Evolutionary conservation across 1,140 invertebrate species (phyloP).

Genomic region (Calliphora vicina): DNA sequence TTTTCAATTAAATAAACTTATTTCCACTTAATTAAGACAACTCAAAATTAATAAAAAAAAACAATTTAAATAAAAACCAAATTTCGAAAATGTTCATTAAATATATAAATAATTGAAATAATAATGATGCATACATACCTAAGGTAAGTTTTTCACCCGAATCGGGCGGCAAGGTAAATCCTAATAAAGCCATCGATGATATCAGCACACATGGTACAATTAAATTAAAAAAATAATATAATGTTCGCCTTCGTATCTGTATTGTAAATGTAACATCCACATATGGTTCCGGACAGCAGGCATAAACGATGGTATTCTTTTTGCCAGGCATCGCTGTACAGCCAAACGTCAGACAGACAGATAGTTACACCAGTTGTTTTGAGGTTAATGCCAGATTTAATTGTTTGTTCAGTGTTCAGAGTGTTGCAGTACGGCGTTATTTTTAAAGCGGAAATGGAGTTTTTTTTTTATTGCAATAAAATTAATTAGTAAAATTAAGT

Average conservation of each 20-base stretch:
- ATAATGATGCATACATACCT: conserved; percentile 74
- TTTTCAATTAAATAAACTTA: neutral
- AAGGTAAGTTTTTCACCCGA: conserved; percentile 98
- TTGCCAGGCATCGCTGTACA: conserved; percentile 82
- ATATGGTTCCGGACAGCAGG: conserved; percentile 91
- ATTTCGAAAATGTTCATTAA: neutral
- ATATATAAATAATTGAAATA: conserved; percentile 10
- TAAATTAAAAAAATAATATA: conserved; percentile 99
- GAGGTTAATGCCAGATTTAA: neutral
- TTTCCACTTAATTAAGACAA: neutral
- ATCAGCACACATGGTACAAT: conserved; percentile 99
- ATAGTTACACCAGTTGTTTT: neutral
- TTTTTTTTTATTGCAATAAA: conserved; percentile 22
- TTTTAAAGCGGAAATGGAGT: conserved; percentile 10
- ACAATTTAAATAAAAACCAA: neutral
- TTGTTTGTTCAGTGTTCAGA: neutral
- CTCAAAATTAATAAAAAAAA: conserved; percentile 3
- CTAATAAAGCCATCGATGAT: conserved; percentile 96
- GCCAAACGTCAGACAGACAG: conserved; percentile 22
- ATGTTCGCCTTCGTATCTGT: conserved; percentile 92
- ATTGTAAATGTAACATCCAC: conserved; percentile 98
- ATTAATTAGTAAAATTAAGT: conserved; percentile 34
- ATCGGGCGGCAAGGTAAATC: conserved; percentile 97
- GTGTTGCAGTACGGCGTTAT: neutral
- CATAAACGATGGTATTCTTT: conserved; percentile 82